Evolutionary conservation across 2,888 invertebrate genomes (phyloP).

Genomic region (Atethmia centrago): DNA sequence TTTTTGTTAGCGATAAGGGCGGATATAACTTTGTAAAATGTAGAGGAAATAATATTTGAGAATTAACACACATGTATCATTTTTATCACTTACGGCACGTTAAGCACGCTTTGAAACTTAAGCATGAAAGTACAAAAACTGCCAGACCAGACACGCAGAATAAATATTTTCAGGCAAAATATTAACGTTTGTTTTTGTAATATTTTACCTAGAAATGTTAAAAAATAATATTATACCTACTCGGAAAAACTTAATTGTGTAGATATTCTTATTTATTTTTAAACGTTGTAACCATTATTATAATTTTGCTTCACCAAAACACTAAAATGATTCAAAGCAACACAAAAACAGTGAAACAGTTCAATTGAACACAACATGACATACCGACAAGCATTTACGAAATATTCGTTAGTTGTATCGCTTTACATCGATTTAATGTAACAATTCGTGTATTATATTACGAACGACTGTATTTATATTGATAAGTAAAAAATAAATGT

Average conservation of each 20-base stretch:
- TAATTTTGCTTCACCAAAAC: not conserved
- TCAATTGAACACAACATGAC: slow-evolving; percentile 73
- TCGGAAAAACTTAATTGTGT: not conserved
- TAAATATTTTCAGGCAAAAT: slow-evolving; percentile 17
- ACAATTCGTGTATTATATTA: slow-evolving; percentile 75
- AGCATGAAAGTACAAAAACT: slow-evolving; percentile 13
- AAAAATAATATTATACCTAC: not conserved
- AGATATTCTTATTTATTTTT: not conserved
- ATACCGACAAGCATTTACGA: slow-evolving; percentile 85
- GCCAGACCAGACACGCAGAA: not conserved
- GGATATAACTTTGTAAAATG: slow-evolving; percentile 29
- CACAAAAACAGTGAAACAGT: slow-evolving; percentile 72
- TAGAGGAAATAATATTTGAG: slow-evolving; percentile 28
- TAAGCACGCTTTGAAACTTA: slow-evolving; percentile 25
- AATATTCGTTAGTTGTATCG: slow-evolving; percentile 70
- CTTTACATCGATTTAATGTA: slow-evolving; percentile 73
- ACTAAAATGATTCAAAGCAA: not conserved
- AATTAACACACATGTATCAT: slow-evolving; percentile 46
- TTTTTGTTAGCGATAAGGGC: slow-evolving; percentile 46
- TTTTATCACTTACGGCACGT: slow-evolving; percentile 54
- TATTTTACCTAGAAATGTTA: not conserved
- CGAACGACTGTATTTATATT: slow-evolving; percentile 84
- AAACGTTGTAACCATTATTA: not conserved
- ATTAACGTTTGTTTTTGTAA: not conserved
- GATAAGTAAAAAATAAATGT: slow-evolving; percentile 82